Evolutionary conservation across 2,113 vertebrate genomes (phyloP).

Genomic region (Calypte anna): DNA sequence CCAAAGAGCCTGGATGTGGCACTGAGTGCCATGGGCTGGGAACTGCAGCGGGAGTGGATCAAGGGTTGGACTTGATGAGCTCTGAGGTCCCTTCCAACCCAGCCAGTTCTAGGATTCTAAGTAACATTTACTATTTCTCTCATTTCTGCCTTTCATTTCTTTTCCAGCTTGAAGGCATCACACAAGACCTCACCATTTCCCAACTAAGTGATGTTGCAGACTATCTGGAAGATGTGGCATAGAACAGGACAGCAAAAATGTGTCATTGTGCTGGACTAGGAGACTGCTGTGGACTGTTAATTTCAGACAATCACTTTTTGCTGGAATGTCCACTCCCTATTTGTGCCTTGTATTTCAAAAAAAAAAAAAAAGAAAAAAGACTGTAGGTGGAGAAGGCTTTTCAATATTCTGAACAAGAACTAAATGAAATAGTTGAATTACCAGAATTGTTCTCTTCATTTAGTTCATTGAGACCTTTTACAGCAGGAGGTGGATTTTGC

Average conservation of each 20-base stretch:
- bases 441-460: slow-evolving; percentile 14
- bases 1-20: too few relatives aligned
- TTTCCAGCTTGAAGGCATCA: slow-evolving; percentile 85
- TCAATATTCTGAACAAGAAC: slow-evolving; percentile 40
- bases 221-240: slow-evolving; percentile 91
- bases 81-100: too few relatives aligned
- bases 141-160: neutral
- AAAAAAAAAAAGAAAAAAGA: neutral
- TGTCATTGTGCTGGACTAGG: slow-evolving; percentile 6
- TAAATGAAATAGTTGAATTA: slow-evolving; percentile 38
- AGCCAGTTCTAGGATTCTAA: too few relatives aligned
- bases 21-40: too few relatives aligned
- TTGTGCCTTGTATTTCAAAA: slow-evolving; percentile 76
- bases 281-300: slow-evolving; percentile 19
- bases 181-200: slow-evolving; percentile 88
- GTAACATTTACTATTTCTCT: neutral
- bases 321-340: slow-evolving; percentile 63
- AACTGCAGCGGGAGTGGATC: too few relatives aligned
- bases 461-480: slow-evolving; percentile 18
- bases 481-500: slow-evolving; percentile 28
- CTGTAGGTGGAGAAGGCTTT: slow-evolving; percentile 60
- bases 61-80: too few relatives aligned
- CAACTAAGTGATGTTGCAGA: slow-evolving; percentile 87
- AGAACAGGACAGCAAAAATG: slow-evolving; percentile 39
- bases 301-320: slow-evolving; percentile 68